Base-by-base conservation (phyloP, 37 sponge, comb jelly and placozoan species). In the Geodia barretti region DNA sequence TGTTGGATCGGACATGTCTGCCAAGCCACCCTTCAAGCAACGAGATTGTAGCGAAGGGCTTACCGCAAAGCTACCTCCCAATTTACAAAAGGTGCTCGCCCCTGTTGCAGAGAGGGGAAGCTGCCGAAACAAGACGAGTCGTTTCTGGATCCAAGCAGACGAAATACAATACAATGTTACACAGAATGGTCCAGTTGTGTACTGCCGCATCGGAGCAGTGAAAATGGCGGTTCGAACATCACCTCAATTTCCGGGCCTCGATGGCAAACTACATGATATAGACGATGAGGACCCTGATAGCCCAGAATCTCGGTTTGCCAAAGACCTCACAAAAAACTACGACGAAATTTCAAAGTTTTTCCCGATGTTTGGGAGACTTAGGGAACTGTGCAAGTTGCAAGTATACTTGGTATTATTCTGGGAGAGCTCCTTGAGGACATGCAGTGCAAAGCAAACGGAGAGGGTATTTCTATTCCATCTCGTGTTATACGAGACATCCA, bases 101-200 rank as follows among this genome's bases (percentile, higher is more conserved):
- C 87, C 92, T 39, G 65, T 91, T 31, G 17, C 64, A 39, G 83
- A 85, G 34, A 79, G 92, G 7, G 87, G 87, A 3, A 21, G 19
- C 1, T 42, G 47, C 35, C 26, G 1, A 19, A 42, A 34, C 35
- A 35, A 78, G 1, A 59, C 65, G 0, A 64, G 72, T 41, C 75
- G 92, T 0, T 91, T 86, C 43, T 86, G 92, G 92, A 86, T 91
- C 43, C 84, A 92, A 76, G 92, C 92, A 2, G 92, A 91, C 19
- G 74, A 91, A 63, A 19, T 91, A 19, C 41, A 36, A 0, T 86
- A 79, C 38, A 11, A 41, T 42, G 47, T 41, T 9, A 59, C 21
- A 2, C 74, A 77, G 26, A 26, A 41, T 19, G 72, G 64, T 4
- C 62, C 74, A 31, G 39, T 30, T 21, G 14, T 82, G 7, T 28